Base-by-base conservation (phyloP, 2,888 invertebrate genomes). In the Nomada fabriciana region DNA sequence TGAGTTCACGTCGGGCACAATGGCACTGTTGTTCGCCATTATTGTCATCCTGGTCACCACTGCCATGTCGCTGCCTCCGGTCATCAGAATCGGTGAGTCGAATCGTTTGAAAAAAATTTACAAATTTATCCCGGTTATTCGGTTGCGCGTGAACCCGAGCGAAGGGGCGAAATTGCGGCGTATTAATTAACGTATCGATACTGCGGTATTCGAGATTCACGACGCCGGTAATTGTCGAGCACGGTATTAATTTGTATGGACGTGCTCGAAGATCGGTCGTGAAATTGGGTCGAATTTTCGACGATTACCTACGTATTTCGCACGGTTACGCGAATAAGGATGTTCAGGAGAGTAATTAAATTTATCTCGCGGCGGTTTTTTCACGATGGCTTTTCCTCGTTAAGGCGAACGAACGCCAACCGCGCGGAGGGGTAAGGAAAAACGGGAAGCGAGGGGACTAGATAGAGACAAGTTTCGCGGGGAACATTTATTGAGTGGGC, bases 11-110 rank as follows among this genome's bases (percentile, higher is more conserved):
- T 70, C 71, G 82, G 80, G 71, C 87, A 93, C 91, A 90, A 94
- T 94, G 94, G 94, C 93, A 91, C 91, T 93, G 79, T 90, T 93
- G 90, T 92, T 92, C 89, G 93, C 91, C 89, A 88, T 94, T 88
- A 93, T 94, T 86, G 91, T 93, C 88, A 91, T 94, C 90, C 90
- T 94, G 89, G 91, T 93, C 86, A 92, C 93, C 90, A 92, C 93
- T 89, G 93, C 92, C 87, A 92, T 93, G 93, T 93, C 94, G 85
- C 90, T 94, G 86, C 94, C 94, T 71, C 94, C 94, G 83, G 94
- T 94, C 88, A 93, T 94, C 89, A 91, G 93, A 90, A 93, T 94
- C 88, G 94, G 94, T 94, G 85, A 93, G 94, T 91, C 20, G 52
- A 25, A 63, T 18, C 11, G n/a, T 65, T 18, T 11, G 25, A 57